Base-by-base conservation (phyloP, 2,797 vertebrate genomes). In the Pogonophryne albipinna region DNA sequence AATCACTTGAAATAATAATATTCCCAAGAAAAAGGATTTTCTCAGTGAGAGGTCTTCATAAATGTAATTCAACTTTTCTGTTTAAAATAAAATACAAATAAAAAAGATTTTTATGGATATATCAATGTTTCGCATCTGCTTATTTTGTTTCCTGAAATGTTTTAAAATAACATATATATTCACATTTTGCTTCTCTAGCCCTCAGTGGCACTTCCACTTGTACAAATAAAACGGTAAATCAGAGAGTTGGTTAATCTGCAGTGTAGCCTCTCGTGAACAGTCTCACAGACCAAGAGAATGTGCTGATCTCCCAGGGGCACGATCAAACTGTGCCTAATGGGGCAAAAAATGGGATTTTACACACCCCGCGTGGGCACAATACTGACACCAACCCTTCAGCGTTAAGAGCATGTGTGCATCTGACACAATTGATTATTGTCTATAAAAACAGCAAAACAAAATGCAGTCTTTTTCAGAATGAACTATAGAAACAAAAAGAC, bases 401-500 rank as follows among this genome's bases (percentile, higher is more conserved):
- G 8, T 8, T 51, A 67, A 72, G 78, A 78, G 80, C 79, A 83
- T 89, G 87, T 88, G 85, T 72, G 82, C 71, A 69, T 88, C 76
- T 79, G 73, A 88, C 85, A 91, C 90, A 92, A 89, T 83, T 63
- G 69, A 53, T 91, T 85, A 91, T 93, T 92, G 91, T 92, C 86
- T 85, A 65, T 50, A 27, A 66, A 74, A 82, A 78, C 60, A 66
- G 46, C 53, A 82, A 73, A 82, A 84, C 71, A 77, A 90, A 90
- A 78, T 74, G 65, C 85, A 72, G 75, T 59, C 75, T 85, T 88
- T 85, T 85, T 60, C 83, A 60, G 85, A 57, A 82, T 86, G 70
- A 89, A 87, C 83, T 79, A 53, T 65, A 79, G 87, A 89, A 85
- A 94, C 90, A 93, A 93, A 94, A 90, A 87, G 87, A 92, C 85